Percentiles rank a stretch among this genome's conserved stretches.
phyloP scores from a whole-genome alignment of 2,113 vertebrate genomes.

The Coreoperca whiteheadi region DNA sequence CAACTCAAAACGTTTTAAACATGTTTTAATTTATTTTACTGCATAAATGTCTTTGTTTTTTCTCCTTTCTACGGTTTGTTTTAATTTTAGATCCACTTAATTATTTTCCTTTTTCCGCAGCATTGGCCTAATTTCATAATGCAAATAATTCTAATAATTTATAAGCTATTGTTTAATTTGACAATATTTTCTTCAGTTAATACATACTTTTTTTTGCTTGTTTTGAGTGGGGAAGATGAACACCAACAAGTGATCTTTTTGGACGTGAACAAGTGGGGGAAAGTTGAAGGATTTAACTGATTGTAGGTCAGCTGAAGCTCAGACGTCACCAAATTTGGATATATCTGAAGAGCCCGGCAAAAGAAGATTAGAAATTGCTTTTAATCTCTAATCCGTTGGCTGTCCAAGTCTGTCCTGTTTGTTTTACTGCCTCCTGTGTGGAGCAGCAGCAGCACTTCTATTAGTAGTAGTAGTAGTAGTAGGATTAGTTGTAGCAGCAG shows the following conservation, averaged over 20 bases:
- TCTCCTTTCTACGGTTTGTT: neutral
- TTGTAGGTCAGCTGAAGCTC: slow-evolving; percentile 59
- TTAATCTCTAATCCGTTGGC: slow-evolving; percentile 61
- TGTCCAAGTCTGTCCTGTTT: neutral
- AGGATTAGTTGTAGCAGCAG: neutral
- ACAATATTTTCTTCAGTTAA: no score
- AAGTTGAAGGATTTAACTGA: slow-evolving; percentile 50
- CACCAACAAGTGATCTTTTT: slow-evolving; percentile 34
- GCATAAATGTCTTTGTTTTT: neutral
- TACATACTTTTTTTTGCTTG: neutral
- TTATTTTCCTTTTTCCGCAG: neutral
- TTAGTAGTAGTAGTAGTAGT: neutral
- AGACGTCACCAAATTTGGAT: slow-evolving; percentile 39
- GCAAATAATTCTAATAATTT: neutral
- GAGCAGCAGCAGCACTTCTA: neutral
- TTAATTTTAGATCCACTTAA: neutral
- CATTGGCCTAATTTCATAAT: neutral
- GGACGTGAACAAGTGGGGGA: slow-evolving; percentile 43
- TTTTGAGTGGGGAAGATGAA: neutral
- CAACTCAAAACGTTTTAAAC: neutral
- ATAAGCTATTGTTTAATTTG: neutral
- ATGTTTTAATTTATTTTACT: neutral
- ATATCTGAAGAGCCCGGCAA: slow-evolving; percentile 25
- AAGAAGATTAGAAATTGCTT: slow-evolving; percentile 71
- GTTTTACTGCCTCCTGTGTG: slow-evolving; percentile 5